Evolutionary conservation across 2,888 invertebrate species (phyloP).

Genomic region (Dolichopus griseipennis): DNA sequence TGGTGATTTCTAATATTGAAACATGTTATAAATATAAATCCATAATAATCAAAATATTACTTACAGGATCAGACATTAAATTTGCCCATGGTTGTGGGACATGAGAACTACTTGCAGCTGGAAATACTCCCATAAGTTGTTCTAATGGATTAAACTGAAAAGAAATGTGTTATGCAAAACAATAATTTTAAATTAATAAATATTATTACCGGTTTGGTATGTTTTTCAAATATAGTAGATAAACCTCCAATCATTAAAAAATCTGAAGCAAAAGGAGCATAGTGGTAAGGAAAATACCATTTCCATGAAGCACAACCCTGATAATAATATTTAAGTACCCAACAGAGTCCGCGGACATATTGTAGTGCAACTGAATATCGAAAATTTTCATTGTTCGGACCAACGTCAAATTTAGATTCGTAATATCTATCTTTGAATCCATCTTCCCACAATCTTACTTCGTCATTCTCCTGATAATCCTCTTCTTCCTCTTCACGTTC

Average conservation of each 20-base stretch:
- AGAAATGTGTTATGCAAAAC: conserved; percentile 17
- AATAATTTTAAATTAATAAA: conserved; percentile 8
- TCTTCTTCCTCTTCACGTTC: conserved; percentile 46
- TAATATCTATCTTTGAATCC: conserved; percentile 98
- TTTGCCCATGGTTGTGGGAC: conserved; percentile 88
- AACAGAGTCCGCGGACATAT: conserved; percentile 92
- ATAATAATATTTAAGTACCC: conserved; percentile 98
- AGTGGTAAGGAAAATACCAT: conserved; percentile 99
- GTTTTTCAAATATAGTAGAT: conserved; percentile 77
- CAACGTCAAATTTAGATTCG: conserved; percentile 84
- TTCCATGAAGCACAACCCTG: conserved; percentile 99
- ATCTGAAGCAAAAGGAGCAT: conserved; percentile 99
- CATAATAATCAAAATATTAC: conserved; percentile 25
- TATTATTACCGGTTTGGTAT: conserved; percentile 70
- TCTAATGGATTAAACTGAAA: conserved; percentile 88
- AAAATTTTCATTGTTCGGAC: conserved; percentile 67
- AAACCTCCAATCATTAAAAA: conserved; percentile 84
- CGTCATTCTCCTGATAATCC: conserved; percentile 73
- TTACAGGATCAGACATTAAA: conserved; percentile 85
- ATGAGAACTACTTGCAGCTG: conserved; percentile 90
- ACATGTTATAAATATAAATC: conserved; percentile 10
- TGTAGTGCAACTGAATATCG: conserved; percentile 86
- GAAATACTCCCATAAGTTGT: conserved; percentile 99
- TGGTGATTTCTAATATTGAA: conserved; percentile 59
- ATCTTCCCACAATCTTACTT: conserved; percentile 88